Conservation (phyloP, 2,797 vertebrate species). For the Morelia viridis region DNA sequence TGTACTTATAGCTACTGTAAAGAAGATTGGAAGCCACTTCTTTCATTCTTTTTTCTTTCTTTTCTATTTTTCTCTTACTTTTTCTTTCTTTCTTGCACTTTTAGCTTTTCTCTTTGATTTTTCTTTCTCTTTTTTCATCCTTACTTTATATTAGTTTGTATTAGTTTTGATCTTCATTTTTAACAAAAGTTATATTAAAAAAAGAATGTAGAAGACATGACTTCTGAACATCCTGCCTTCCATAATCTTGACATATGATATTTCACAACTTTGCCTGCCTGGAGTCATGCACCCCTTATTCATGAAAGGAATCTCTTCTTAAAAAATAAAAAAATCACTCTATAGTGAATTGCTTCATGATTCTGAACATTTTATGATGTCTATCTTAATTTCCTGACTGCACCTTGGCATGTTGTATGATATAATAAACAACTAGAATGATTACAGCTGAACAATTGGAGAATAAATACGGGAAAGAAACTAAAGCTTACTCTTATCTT, state of each 20-base stretch:
- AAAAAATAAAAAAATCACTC: background rate
- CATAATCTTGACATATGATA: background rate
- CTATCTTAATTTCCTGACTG: background rate
- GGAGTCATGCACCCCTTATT: background rate
- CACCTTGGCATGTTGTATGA: background rate
- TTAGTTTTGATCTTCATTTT: background rate
- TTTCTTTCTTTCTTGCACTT: background rate
- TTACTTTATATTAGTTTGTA: background rate
- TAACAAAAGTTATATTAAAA: too few relatives aligned
- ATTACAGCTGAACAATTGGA: background rate
- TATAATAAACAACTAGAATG: slow-evolving; percentile 15
- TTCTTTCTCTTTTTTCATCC: background rate
- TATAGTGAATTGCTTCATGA: background rate
- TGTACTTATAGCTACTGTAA: background rate
- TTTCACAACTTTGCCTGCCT: background rate
- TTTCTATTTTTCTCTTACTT: background rate
- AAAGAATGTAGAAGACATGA: background rate
- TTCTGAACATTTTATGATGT: background rate
- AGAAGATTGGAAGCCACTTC: background rate
- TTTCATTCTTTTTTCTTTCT: background rate
- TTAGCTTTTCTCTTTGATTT: background rate
- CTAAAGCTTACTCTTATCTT: background rate
- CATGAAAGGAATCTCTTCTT: background rate
- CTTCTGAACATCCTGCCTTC: background rate
- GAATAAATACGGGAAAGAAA: slow-evolving; percentile 2